phyloP scores from a whole-genome alignment of 2,888 invertebrate species.

The Drosophila melanosoma region DNA sequence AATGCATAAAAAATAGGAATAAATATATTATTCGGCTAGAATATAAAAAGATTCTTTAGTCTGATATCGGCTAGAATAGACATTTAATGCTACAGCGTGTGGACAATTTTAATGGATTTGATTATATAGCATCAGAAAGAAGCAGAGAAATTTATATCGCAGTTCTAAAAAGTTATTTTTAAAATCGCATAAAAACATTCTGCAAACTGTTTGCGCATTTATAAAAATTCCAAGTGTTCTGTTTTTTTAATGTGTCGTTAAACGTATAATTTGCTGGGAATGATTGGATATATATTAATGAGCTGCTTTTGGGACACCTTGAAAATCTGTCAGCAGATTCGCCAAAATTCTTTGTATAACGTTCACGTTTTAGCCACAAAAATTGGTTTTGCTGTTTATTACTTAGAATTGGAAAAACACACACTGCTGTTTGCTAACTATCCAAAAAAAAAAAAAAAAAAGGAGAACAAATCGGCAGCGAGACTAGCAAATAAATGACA shows the following conservation, averaged over 20 bases:
- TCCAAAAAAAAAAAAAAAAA: constrained; percentile 26
- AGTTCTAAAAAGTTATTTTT: constrained; percentile 48
- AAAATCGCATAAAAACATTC: constrained; percentile 39
- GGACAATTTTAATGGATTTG: constrained; percentile 23
- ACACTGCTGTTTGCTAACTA: constrained; percentile 33
- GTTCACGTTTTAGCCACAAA: constrained; percentile 38
- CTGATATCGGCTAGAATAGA: constrained; percentile 5
- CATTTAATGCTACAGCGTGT: constrained; percentile 2
- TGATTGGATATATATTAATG: constrained; percentile 7
- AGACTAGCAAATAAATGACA: constrained; percentile 29
- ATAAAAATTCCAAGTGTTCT: constrained; percentile 23
- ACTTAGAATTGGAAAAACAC: constrained; percentile 55
- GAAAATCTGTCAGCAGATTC: constrained; percentile 8
- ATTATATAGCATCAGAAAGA: constrained; percentile 30
- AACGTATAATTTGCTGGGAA: constrained; percentile 24
- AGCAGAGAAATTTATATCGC: constrained; percentile 9
- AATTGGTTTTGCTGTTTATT: constrained; percentile 24
- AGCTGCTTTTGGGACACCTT: constrained; percentile 14
- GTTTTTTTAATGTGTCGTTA: constrained; percentile 30
- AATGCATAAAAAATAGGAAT: constrained; percentile 5
- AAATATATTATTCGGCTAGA: constrained; percentile 1
- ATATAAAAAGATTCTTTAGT: constrained; percentile 15
- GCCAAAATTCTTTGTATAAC: constrained; percentile 8
- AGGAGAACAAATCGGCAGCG: not conserved
- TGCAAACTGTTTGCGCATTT: constrained; percentile 6